Base-by-base conservation (phyloP, 2,888 invertebrate species). In the Chymomyza procnemis region DNA sequence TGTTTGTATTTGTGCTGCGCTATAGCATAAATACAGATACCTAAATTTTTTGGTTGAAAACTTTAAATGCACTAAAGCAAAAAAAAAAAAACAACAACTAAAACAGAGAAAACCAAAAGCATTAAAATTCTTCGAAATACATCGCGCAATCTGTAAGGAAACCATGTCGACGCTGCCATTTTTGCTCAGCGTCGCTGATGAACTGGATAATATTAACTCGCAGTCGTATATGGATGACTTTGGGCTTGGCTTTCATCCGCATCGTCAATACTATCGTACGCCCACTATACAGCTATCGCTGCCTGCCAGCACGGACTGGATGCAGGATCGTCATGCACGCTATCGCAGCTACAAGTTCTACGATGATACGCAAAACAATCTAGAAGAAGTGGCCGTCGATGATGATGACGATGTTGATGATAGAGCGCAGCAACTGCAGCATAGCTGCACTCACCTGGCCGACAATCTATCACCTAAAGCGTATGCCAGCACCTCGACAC, bases 221-320 rank as follows among this genome's bases (percentile, higher is more conserved):
- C 90, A 90, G 70, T 88, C 90, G 30, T 90, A 90, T 66, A 80
- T 90, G 87, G 90, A 91, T 64, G 90, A 90, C 75, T 90, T 91
- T 60, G 91, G 91, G 3, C 78, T 90, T 74, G 91, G 91, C 26
- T 90, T 90, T 70, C 90, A 90, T 80, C 91, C 91, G 30, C 90
- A 90, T 73, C 89, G 90, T 6, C 90, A 90, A 41, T 90, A 90
- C 67, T 89, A 84, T 64, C 87, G 90, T n/a, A 87, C 89, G 19
- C 90, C 90, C 30, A 90, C 90, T 61, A 90, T 90, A 66, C 90
- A 90, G 66, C 73, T 90, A 6, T 90, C 90, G 54, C 74, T 90
- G 78, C 90, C 90, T 22, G 90, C 90, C 21, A 86, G 90, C 81
- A 89, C 87, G 47, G 90, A 90, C 66, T 90, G 90, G 90, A 89